Evolutionary conservation across 2,888 invertebrate species (phyloP).

Genomic region (Ophioninae sp.): DNA sequence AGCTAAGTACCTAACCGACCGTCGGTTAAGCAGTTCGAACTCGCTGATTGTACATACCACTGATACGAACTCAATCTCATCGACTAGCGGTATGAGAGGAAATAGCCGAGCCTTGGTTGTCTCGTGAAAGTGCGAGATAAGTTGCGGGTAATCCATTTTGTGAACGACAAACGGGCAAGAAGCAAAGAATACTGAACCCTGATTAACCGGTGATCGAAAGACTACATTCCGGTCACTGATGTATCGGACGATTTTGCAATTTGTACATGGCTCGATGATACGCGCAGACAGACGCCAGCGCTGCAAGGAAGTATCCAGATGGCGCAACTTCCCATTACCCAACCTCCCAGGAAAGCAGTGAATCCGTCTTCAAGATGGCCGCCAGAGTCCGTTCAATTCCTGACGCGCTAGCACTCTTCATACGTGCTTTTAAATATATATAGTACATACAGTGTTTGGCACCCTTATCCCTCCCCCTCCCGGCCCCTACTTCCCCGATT

Average conservation of each 20-base stretch:
- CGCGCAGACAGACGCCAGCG: background rate
- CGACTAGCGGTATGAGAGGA: background rate
- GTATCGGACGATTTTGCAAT: background rate
- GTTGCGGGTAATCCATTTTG: background rate
- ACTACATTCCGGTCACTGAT: background rate
- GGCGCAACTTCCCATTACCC: constrained; percentile 18
- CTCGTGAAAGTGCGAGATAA: background rate
- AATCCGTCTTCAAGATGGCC: constrained; percentile 61
- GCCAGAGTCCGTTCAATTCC: constrained; percentile 62
- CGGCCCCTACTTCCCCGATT: constrained; percentile 42
- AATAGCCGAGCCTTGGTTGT: background rate
- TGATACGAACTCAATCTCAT: background rate
- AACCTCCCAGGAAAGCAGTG: constrained; percentile 25
- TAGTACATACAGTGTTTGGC: constrained; percentile 62
- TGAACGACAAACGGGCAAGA: no score
- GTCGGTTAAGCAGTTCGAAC: background rate
- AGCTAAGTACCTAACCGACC: background rate
- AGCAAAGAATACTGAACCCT: background rate
- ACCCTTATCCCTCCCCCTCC: constrained; percentile 49
- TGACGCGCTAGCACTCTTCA: constrained; percentile 63
- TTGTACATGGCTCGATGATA: background rate
- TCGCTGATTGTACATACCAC: background rate
- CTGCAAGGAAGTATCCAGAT: constrained; percentile 12
- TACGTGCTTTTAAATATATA: constrained; percentile 57
- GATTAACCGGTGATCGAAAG: background rate